A percentile compares a stretch with the other conserved stretches of the same genome.
Conservation (phyloP, 2,113 vertebrate species). For the Callionymus lyra region DNA sequence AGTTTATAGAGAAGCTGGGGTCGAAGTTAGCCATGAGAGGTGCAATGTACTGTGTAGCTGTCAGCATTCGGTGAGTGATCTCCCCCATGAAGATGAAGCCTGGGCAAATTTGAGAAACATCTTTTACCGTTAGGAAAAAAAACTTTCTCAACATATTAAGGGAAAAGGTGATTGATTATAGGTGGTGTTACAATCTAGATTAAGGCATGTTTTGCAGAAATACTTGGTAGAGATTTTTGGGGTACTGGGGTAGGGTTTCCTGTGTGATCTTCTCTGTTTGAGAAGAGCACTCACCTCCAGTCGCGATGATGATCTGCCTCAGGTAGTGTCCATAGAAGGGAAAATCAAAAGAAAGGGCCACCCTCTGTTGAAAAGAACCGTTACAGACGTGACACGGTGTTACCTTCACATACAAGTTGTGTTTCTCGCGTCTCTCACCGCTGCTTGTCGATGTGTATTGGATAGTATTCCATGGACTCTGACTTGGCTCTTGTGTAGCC, state of each 20-base stretch:
- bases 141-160: no score
- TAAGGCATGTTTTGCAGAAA: no score
- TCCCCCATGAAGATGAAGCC: constrained; percentile 92
- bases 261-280: neutral
- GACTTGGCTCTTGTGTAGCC: constrained; percentile 71
- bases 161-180: no score
- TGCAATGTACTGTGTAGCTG: constrained; percentile 88
- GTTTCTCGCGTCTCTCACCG: constrained; percentile 67
- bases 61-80: constrained; percentile 88
- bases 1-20: constrained; percentile 84
- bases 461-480: constrained; percentile 84
- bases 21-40: constrained; percentile 98
- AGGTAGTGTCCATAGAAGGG: constrained; percentile 90
- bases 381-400: neutral
- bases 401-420: neutral
- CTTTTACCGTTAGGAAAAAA: no score
- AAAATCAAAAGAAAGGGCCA: constrained; percentile 87
- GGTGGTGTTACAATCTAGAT: no score
- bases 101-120: constrained; percentile 26
- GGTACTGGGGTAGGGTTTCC: no score
- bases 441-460: constrained; percentile 84
- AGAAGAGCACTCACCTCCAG: constrained; percentile 72
- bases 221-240: no score
- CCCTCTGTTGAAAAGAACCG: constrained; percentile 61
- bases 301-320: constrained; percentile 88